Base-by-base conservation (phyloP, 2,797 vertebrate species). In the Psittacula echo region DNA sequence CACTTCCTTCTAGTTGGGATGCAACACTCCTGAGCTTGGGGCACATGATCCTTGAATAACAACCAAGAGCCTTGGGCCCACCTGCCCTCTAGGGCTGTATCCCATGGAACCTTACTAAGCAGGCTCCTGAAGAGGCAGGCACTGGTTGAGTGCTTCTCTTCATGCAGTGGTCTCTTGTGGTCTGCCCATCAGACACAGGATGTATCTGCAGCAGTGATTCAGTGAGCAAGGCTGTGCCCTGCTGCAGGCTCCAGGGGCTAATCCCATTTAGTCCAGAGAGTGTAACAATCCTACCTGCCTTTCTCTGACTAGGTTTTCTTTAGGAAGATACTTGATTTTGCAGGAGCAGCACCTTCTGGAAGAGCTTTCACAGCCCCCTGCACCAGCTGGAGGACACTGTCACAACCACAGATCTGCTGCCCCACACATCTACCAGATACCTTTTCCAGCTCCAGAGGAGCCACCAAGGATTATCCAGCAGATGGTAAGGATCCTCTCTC, bases 261-360 rank as follows among this genome's bases (percentile, higher is more conserved):
- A 81, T 62, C 50, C 70, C 26, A 10, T 42, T 68, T 50, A 62
- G 9, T 17, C 45, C 45, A 74, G 39, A 37, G 27, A 73, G 8
- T 1, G 2, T 30, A 66, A n/a, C 13, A 30, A 17, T 3, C 24
- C 8, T 20, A 11, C 58, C 29, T 94, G 85, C 39, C 15, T 85
- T 80, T 45, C 71, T 68, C 30, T 70, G n/a, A 34, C 10, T 13
- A 64, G 22, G 7, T 32, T 84, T 81, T 19, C 47, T 39, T 68
- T 50, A 51, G 24, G 27, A 62, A 60, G 26, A 48, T 3, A 19
- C 50, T 66, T 90, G 64, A 60, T 62, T 48, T 76, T 95, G 47
- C 82, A 99, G 99, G 98, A 99, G 50, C 98, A 99, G 83, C 98
- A 97, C 56, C 96, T 99, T 88, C 92, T 98, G 91, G 98, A 98